Base-by-base conservation (phyloP, 1,140 invertebrate species). In the Leptopilina clavipes region DNA sequence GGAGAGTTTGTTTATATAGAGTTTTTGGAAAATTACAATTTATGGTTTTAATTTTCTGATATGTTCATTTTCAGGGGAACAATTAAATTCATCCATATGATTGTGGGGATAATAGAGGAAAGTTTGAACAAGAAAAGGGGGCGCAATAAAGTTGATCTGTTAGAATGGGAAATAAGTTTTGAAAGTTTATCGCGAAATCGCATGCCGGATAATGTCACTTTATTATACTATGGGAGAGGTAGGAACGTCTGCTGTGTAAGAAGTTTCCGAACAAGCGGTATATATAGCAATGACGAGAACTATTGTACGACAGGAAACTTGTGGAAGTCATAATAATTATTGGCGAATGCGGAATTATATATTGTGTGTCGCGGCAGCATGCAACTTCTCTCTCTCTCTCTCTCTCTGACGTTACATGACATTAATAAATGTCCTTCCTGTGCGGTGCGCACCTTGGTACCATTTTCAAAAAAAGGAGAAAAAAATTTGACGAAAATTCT, bases 331-430 rank as follows among this genome's bases (percentile, higher is more conserved):
- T 85, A 89, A 89, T 89, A 90, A 90, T 90, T 90, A 89, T 89
- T 86, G 88, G 89, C 73, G 82, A 89, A 84, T 84, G 85, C 79
- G 83, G 88, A 89, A 89, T 89, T 90, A 89, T 89, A 89, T 89
- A 89, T 89, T 86, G 86, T 86, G 86, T 82, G 86, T 85, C 84
- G 85, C 81, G 72, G 83, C 78, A 77, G 83, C 87, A 88, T 87
- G 87, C 87, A 83, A 89, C 79, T 80, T 83, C 80, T n/a, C n/a
- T n/a, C n/a, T n/a, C n/a, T n/a, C n/a, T n/a, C n/a, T n/a, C n/a
- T n/a, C n/a, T n/a, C n/a, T 80, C 37, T 40, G 83, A 80, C 83
- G 85, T 83, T 25, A 31, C 5, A 76, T 84, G 85, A 85, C 87
- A 88, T 88, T 88, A 89, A 89, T 89, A 88, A n/a, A 88, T 81